A percentile compares a stretch with the other conserved stretches of the same genome.
Conservation (phyloP, 2,113 vertebrate genomes). For the Cranoglanis bouderius region DNA sequence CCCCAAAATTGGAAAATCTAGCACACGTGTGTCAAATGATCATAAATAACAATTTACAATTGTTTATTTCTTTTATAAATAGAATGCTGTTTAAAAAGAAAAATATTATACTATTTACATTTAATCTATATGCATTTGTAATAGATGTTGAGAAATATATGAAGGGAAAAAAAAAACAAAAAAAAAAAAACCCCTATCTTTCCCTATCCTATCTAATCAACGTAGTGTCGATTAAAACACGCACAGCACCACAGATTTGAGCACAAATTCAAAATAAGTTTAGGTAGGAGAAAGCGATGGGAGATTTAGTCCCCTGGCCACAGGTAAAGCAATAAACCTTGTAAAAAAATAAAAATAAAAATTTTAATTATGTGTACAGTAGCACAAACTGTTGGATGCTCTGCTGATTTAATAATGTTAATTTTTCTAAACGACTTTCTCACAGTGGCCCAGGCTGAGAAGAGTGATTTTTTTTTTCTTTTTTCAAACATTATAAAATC, state of each 20-base stretch:
- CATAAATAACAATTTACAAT: constrained; percentile 12
- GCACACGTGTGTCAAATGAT: not conserved
- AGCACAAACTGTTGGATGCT: too few species aligned
- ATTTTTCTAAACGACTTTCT: not conserved
- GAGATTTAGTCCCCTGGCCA: not conserved
- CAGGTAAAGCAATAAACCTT: not conserved
- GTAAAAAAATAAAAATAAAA: too few species aligned
- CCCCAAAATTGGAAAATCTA: not conserved
- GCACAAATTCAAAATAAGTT: too few species aligned
- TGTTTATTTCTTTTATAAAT: not conserved
- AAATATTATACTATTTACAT: not conserved
- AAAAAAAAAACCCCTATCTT: too few species aligned
- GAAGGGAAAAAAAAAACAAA: not conserved
- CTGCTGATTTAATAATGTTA: too few species aligned
- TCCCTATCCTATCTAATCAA: not conserved
- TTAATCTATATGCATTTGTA: not conserved
- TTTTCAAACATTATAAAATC: too few species aligned
- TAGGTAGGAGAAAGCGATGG: not conserved
- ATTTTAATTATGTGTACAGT: too few species aligned
- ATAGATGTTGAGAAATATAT: not conserved
- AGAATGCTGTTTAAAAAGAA: not conserved
- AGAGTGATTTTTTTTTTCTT: not conserved
- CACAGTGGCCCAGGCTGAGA: not conserved
- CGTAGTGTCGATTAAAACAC: not conserved
- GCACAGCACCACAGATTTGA: not conserved